Percentiles rank a stretch among this genome's conserved stretches.
phyloP scores from a whole-genome alignment of 2,113 vertebrate genomes.

The Megaceryle maxima region DNA sequence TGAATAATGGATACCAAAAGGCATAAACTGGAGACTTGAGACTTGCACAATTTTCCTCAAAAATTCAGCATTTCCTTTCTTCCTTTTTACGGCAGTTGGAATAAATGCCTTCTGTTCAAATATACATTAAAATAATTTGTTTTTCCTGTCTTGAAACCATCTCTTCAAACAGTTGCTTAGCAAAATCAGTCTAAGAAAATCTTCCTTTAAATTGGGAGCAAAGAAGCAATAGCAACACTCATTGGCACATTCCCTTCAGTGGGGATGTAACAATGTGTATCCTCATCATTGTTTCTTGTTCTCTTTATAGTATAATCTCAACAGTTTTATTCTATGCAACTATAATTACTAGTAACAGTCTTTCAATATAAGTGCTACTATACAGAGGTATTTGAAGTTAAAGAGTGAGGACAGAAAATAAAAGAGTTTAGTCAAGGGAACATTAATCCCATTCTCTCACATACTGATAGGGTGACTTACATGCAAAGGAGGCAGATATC shows the following conservation, averaged over 20 bases:
- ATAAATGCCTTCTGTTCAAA: not conserved
- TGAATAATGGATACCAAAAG: not conserved
- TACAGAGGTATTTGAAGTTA: not conserved
- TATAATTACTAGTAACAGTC: not conserved
- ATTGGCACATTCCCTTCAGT: rapidly evolving
- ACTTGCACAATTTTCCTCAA: not conserved
- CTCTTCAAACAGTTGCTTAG: not conserved
- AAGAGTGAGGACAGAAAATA: not conserved
- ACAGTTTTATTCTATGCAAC: not conserved
- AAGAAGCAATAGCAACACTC: not conserved
- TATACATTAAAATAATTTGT: not conserved
- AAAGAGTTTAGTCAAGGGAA: not conserved
- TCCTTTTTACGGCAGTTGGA: not conserved
- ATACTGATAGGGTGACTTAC: not conserved
- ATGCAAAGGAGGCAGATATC: not conserved
- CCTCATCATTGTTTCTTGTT: not conserved
- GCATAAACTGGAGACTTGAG: not conserved
- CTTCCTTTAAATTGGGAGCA: not conserved
- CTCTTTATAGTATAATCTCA: not conserved
- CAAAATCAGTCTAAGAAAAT: not conserved
- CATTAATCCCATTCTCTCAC: not conserved
- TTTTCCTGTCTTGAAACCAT: not conserved
- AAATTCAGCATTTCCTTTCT: not conserved
- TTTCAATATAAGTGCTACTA: not conserved
- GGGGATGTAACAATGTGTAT: not conserved